Evolutionary conservation across 1,140 invertebrate species (phyloP).

Genomic region (Drosophila jambulina): DNA sequence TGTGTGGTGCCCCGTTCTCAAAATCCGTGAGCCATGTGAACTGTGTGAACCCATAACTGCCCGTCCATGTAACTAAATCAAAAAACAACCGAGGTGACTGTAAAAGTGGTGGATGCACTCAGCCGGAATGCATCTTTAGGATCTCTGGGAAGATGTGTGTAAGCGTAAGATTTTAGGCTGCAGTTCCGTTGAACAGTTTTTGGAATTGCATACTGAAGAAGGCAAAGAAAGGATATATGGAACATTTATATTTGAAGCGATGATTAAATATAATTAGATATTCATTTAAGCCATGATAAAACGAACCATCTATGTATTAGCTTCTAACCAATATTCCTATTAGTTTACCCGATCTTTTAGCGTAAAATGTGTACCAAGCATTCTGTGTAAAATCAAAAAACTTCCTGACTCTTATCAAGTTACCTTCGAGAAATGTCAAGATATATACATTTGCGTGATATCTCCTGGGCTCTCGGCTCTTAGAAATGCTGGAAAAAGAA

Average conservation of each 20-base stretch:
- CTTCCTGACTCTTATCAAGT: conserved; percentile 4
- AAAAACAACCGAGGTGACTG: conserved; percentile 10
- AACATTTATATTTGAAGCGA: too few species aligned
- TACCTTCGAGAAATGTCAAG: conserved; percentile 17
- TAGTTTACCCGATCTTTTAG: background rate
- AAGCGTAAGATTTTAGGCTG: background rate
- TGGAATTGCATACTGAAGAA: too few species aligned
- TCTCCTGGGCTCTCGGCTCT: conserved; percentile 13
- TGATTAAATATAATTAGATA: too few species aligned
- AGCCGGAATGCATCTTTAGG: background rate
- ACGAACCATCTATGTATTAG: background rate
- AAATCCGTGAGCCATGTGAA: conserved; percentile 66
- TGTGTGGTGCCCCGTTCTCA: conserved; percentile 58
- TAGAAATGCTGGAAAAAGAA: conserved; percentile 27
- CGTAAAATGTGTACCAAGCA: background rate
- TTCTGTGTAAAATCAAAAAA: background rate
- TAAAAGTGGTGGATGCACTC: conserved; percentile 22
- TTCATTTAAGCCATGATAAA: too few species aligned
- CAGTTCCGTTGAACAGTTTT: background rate
- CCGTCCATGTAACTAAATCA: conserved; percentile 16
- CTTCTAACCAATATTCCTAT: background rate
- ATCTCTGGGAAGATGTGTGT: background rate
- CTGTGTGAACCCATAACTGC: conserved; percentile 20
- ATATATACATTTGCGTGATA: conserved; percentile 12
- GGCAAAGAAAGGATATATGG: background rate